Evolutionary conservation across 2,797 vertebrate genomes (phyloP).

Genomic region (Podarcis lilfordi): DNA sequence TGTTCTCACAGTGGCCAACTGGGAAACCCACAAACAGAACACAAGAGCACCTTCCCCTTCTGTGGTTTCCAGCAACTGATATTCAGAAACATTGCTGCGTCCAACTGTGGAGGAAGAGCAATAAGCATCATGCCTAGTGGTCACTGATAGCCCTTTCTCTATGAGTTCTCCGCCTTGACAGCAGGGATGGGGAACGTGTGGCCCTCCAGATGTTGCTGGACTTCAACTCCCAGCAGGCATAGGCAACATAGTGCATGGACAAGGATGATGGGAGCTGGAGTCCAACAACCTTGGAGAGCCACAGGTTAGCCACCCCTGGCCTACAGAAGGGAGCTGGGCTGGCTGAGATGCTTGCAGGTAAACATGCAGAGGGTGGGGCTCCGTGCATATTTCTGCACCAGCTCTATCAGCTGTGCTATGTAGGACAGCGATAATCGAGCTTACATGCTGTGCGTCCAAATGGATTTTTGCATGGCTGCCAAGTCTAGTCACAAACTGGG

Average conservation of each 20-base stretch:
- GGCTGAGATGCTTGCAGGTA: neutral
- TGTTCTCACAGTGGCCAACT: no score
- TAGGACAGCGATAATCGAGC: neutral
- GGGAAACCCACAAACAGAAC: no score
- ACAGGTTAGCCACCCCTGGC: neutral
- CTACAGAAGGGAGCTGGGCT: neutral
- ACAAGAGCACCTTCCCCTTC: no score
- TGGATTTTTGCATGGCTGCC: neutral
- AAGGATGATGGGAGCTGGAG: neutral
- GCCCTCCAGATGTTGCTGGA: neutral
- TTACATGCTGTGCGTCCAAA: neutral
- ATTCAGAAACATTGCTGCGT: no score
- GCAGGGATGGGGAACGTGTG: neutral
- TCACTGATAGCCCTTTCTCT: no score
- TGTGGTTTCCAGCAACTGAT: no score
- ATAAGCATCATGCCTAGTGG: no score
- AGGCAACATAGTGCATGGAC: neutral
- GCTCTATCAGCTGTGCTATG: neutral
- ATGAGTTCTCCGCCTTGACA: no score
- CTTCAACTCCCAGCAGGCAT: neutral
- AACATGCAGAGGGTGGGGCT: neutral
- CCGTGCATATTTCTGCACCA: neutral
- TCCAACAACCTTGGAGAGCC: neutral
- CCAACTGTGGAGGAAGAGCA: no score
- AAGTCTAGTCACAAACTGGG: constrained; percentile 7